Evolutionary conservation across 1,140 invertebrate species (phyloP).

Genomic region (Ceratosolen solmsi): DNA sequence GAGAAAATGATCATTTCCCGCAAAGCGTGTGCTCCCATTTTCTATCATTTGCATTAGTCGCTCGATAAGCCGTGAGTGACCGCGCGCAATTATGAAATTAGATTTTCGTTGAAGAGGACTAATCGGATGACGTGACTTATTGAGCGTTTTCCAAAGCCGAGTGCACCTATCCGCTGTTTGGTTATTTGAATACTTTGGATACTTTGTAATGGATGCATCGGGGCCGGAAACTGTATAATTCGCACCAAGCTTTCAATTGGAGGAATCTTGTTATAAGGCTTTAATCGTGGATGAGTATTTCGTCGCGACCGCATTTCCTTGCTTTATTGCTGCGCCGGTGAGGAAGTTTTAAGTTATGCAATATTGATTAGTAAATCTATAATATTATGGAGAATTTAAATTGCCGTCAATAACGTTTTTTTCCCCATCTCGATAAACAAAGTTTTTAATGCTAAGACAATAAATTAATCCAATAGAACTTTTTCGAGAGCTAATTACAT

Average conservation of each 20-base stretch:
- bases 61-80: neutral
- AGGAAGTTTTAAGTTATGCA: too few relatives aligned
- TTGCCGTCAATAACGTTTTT: too few relatives aligned
- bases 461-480: too few relatives aligned
- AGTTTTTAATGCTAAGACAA: too few relatives aligned
- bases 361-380: too few relatives aligned
- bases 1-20: neutral
- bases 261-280: neutral
- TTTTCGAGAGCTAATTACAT: too few relatives aligned
- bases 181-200: neutral
- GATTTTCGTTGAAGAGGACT: neutral
- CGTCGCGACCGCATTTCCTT: neutral
- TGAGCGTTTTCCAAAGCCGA: constrained; percentile 8
- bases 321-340: too few relatives aligned
- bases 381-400: too few relatives aligned
- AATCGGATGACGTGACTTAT: constrained; percentile 23
- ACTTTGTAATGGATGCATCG: neutral
- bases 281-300: neutral
- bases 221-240: constrained; percentile 17
- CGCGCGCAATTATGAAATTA: neutral
- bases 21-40: neutral
- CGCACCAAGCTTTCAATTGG: neutral
- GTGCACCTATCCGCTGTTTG: neutral
- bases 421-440: too few relatives aligned
- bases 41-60: neutral